Evolutionary conservation across 1,140 invertebrate genomes (phyloP).

Genomic region (Sminthurides bifidus): DNA sequence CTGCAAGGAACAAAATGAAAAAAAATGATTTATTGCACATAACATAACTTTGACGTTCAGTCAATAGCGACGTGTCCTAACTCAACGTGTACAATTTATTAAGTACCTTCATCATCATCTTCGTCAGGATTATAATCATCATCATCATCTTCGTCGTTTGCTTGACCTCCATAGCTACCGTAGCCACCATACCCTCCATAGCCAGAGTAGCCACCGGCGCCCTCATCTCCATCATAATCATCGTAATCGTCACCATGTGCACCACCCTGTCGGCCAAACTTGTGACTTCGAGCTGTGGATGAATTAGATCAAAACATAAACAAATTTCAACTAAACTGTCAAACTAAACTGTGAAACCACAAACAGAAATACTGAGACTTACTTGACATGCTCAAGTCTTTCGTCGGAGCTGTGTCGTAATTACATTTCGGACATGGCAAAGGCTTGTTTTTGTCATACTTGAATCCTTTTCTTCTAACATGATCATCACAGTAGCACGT

Average conservation of each 20-base stretch:
- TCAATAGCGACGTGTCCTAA: too few relatives aligned
- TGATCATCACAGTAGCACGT: conserved; percentile 95
- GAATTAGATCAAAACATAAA: neutral
- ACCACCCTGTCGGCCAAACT: conserved; percentile 67
- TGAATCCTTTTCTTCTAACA: conserved; percentile 81
- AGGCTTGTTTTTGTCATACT: conserved; percentile 74
- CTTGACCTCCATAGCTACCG: conserved; percentile 16
- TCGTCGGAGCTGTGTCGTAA: conserved; percentile 79
- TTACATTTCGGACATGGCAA: conserved; percentile 92
- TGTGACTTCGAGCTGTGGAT: conserved; percentile 55
- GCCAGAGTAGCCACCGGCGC: conserved; percentile 34
- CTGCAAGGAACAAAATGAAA: too few relatives aligned
- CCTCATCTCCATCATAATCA: conserved; percentile 41
- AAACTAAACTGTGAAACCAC: conserved; percentile 3
- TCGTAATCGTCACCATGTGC: conserved; percentile 45
- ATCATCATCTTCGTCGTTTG: conserved; percentile 32
- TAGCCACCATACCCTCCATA: conserved; percentile 34
- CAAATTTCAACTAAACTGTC: neutral
- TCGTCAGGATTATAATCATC: conserved; percentile 32
- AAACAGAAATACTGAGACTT: conserved; percentile 37
- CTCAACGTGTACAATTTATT: neutral
- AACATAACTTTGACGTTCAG: conserved; percentile 22
- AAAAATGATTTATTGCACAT: too few relatives aligned
- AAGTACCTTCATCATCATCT: conserved; percentile 17
- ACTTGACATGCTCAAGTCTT: conserved; percentile 93